Conservation (phyloP, 2,888 invertebrate genomes). For the Agonopterix alstromeriana region DNA sequence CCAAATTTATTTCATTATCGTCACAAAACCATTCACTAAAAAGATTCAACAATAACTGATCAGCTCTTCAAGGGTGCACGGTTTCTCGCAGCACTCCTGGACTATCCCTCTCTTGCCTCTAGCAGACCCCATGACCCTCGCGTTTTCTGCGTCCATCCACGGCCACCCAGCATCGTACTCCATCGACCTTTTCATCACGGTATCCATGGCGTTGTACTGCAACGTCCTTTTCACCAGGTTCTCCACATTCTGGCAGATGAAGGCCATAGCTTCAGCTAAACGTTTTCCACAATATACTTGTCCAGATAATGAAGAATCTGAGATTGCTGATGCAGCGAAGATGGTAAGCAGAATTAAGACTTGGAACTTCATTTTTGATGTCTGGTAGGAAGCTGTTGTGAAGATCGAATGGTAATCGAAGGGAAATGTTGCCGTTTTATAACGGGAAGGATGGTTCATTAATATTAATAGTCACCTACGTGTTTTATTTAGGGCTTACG, state of each 20-base stretch:
- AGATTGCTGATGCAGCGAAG: neutral
- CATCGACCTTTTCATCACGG: neutral
- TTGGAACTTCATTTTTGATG: neutral
- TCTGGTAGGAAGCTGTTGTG: neutral
- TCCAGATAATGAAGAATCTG: neutral
- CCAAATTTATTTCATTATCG: neutral
- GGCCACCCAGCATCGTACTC: no score
- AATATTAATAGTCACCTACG: no score
- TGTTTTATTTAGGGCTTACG: no score
- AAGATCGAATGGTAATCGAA: no score
- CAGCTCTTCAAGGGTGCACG: slow-evolving; percentile 24
- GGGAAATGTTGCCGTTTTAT: no score
- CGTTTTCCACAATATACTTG: slow-evolving; percentile 17
- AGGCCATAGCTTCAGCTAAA: slow-evolving; percentile 13
- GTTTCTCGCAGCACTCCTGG: slow-evolving; percentile 29
- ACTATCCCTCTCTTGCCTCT: slow-evolving; percentile 19
- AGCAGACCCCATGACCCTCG: slow-evolving; percentile 9
- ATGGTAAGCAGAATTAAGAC: neutral
- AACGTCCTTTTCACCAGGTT: slow-evolving; percentile 1
- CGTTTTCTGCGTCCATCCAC: neutral
- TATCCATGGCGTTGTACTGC: neutral
- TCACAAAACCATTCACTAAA: neutral
- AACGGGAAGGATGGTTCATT: no score
- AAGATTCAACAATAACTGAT: slow-evolving; percentile 17
- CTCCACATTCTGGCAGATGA: slow-evolving; percentile 9